Base-by-base conservation (phyloP, 2,113 vertebrate species). In the Zeus faber region DNA sequence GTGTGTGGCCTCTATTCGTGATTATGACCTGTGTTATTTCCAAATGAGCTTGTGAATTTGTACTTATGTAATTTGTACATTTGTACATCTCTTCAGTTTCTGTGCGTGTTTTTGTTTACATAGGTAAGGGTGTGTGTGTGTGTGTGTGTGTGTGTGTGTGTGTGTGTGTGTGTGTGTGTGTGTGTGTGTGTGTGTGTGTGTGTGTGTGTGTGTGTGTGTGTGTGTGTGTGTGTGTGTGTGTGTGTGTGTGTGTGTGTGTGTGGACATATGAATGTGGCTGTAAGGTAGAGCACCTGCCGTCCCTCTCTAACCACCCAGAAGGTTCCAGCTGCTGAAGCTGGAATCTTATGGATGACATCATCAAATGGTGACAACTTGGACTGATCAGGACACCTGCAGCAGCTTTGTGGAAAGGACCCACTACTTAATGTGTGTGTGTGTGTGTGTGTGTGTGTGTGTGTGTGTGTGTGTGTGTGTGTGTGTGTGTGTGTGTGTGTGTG, bases 331-430 rank as follows among this genome's bases (percentile, higher is more conserved):
- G 66, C 73, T 25, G 54, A n/a, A 72, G 61, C 61, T 74, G 65
- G 70, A 79, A 69, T 62, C 70, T 80, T 81, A 77, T 65, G 18
- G 53, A 72, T 86, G 77, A 85, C 77, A 79, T 86, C 83, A 86
- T 80, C 72, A 80, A 79, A 82, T 18, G 23, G 68, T 76, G 78
- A 83, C 67, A 51, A 60, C 67, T 71, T 67, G 77, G 78, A 85
- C 81, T 59, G 71, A 65, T 80, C 68, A 65, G 50, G 76, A 68
- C 65, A 73, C 75, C 73, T 72, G 73, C 48, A 79, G 77, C 70
- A 54, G 67, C 50, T 67, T 56, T 58, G 52, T 58, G 67, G 82
- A 76, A 73, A 52, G 60, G 31, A 13, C 62, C 68, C 9, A 62
- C 80, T 76, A 66, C 70, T 49, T 8, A 49, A 43, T 31, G 17